These are phyloP conservation scores for Galerucella nymphaeae DNA, from an alignment of 2,888 invertebrate genomes.

Conservation along the genomic window DNA sequence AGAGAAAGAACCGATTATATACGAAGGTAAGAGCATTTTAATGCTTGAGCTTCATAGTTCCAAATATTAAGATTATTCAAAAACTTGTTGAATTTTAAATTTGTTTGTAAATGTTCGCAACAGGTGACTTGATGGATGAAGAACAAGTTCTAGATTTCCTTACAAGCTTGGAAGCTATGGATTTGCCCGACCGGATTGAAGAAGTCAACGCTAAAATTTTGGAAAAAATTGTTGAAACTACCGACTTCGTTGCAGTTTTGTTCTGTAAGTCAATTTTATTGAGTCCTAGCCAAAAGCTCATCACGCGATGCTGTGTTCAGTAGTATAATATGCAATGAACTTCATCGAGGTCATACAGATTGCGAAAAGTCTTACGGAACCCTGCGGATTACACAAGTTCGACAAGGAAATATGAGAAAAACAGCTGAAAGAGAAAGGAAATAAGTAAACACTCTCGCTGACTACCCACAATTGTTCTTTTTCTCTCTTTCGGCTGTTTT, in stretches of 20 bases:
- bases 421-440: too few relatives aligned
- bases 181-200: conserved; percentile 93
- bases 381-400: too few relatives aligned
- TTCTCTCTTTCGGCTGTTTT: too few relatives aligned
- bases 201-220: conserved; percentile 93
- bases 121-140: conserved; percentile 95
- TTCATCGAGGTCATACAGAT: not conserved
- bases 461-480: too few relatives aligned
- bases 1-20: conserved; percentile 95
- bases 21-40: conserved; percentile 81
- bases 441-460: too few relatives aligned
- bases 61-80: not conserved
- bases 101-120: not conserved
- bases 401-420: too few relatives aligned
- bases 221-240: conserved; percentile 89
- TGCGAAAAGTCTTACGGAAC: too few relatives aligned
- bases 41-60: not conserved
- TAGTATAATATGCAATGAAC: not conserved
- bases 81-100: too few relatives aligned
- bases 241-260: conserved; percentile 90
- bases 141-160: conserved; percentile 93
- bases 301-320: not conserved
- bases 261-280: conserved; percentile 81
- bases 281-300: not conserved
- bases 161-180: conserved; percentile 94